Evolutionary conservation across 1,140 invertebrate genomes (phyloP).

Genomic region (Drosophila repletoides): DNA sequence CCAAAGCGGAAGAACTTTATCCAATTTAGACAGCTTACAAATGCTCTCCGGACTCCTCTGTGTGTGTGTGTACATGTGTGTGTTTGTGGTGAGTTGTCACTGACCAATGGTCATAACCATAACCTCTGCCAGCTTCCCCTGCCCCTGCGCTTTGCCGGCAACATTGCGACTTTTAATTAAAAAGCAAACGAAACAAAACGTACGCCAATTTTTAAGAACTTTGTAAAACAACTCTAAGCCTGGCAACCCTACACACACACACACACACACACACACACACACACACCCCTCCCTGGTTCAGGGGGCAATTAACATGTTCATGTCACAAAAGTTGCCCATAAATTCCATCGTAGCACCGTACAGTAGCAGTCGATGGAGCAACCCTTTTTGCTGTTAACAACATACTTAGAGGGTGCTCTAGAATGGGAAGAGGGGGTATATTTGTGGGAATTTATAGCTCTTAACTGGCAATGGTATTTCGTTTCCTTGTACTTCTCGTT

Average conservation of each 20-base stretch:
- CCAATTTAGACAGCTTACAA: constrained; percentile 77
- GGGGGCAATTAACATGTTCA: constrained; percentile 74
- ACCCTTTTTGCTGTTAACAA: constrained; percentile 70
- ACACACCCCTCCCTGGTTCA: no score
- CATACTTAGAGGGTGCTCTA: constrained; percentile 49
- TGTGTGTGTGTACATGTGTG: not conserved
- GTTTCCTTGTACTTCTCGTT: constrained; percentile 11
- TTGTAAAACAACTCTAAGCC: constrained; percentile 62
- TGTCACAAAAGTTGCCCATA: constrained; percentile 64
- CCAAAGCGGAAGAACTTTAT: constrained; percentile 65
- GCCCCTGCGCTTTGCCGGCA: not conserved
- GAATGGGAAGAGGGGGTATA: not conserved
- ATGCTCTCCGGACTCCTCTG: constrained; percentile 12
- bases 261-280: no score
- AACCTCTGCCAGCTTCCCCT: not conserved
- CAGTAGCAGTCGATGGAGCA: not conserved
- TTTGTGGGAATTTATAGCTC: constrained; percentile 68
- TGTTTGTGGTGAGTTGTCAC: constrained; percentile 24
- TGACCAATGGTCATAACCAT: constrained; percentile 70
- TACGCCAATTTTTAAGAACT: constrained; percentile 71
- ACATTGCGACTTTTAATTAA: constrained; percentile 70
- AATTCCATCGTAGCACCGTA: constrained; percentile 53
- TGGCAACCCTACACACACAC: constrained; percentile 34
- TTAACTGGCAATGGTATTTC: constrained; percentile 41
- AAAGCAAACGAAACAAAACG: constrained; percentile 58